Percentiles rank a stretch among this genome's conserved stretches.
phyloP scores from a whole-genome alignment of 2,113 vertebrate species.

The Mormyrus lacerda region DNA sequence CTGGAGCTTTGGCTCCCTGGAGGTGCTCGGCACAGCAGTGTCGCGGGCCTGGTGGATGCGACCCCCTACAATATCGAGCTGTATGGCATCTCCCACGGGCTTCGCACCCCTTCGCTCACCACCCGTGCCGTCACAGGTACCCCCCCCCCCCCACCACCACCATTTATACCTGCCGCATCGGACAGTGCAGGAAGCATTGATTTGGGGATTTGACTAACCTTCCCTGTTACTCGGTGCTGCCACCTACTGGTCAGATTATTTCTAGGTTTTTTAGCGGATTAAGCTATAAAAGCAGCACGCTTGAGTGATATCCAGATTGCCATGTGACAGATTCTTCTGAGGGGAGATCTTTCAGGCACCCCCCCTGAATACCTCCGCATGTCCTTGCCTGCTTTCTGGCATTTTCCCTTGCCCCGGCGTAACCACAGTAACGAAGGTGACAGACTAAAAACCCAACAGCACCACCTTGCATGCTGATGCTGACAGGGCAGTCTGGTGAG shows the following conservation, averaged over 20 bases:
- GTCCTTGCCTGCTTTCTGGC: background rate
- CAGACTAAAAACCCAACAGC: background rate
- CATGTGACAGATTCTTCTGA: background rate
- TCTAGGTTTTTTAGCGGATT: background rate
- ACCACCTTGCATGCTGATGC: background rate
- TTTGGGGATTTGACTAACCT: background rate
- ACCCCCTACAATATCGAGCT: slow-evolving; percentile 59
- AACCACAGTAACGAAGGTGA: background rate
- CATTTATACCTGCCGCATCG: background rate
- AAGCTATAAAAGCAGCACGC: background rate
- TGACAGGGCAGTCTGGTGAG: background rate
- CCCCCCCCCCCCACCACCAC: slow-evolving; percentile 40
- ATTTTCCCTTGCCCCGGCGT: background rate
- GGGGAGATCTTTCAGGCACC: background rate
- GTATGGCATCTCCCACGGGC: slow-evolving; percentile 60
- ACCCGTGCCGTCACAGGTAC: slow-evolving; percentile 60
- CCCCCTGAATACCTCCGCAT: background rate
- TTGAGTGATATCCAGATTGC: background rate
- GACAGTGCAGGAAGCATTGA: background rate
- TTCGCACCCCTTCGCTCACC: slow-evolving; percentile 54
- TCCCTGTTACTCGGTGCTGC: background rate
- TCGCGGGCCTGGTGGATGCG: slow-evolving; percentile 57
- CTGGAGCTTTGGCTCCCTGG: slow-evolving; percentile 54
- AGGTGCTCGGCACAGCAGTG: slow-evolving; percentile 40
- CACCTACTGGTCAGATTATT: background rate